Percentiles rank a stretch among this genome's conserved stretches.
Conservation (phyloP, 1,140 invertebrate species). For the Leptinotarsa defecta region DNA sequence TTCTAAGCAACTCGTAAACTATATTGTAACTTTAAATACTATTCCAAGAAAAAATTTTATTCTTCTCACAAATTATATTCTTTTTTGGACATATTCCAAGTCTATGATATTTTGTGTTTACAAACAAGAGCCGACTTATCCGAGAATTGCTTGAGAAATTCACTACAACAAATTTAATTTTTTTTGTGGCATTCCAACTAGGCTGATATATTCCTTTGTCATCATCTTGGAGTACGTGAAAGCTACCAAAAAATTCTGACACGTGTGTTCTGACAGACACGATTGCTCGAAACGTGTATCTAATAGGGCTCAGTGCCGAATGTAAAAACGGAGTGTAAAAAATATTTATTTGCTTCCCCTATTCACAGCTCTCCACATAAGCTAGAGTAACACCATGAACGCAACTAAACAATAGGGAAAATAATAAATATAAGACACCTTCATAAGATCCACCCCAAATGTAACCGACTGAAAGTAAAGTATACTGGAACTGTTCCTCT, state of each 20-base stretch:
- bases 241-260: conserved; percentile 30
- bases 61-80: too few relatives aligned
- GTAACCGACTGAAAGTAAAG: neutral
- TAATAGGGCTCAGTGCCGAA: conserved; percentile 50
- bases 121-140: too few relatives aligned
- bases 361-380: conserved; percentile 19
- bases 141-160: too few relatives aligned
- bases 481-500: conserved; percentile 1
- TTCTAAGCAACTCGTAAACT: too few relatives aligned
- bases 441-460: neutral
- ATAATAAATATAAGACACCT: neutral
- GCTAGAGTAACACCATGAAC: conserved; percentile 13
- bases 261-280: conserved; percentile 50
- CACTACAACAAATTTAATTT: too few relatives aligned
- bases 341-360: conserved; percentile 24
- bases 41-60: too few relatives aligned
- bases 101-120: too few relatives aligned
- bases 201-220: conserved; percentile 10
- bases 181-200: too few relatives aligned
- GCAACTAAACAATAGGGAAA: neutral
- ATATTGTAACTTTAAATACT: too few relatives aligned
- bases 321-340: conserved; percentile 48
- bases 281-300: conserved; percentile 57
- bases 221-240: conserved; percentile 31
- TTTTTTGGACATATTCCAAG: too few relatives aligned